Evolutionary conservation across 2,888 invertebrate genomes (phyloP).

Genomic region (Willowsia nigromaculata): DNA sequence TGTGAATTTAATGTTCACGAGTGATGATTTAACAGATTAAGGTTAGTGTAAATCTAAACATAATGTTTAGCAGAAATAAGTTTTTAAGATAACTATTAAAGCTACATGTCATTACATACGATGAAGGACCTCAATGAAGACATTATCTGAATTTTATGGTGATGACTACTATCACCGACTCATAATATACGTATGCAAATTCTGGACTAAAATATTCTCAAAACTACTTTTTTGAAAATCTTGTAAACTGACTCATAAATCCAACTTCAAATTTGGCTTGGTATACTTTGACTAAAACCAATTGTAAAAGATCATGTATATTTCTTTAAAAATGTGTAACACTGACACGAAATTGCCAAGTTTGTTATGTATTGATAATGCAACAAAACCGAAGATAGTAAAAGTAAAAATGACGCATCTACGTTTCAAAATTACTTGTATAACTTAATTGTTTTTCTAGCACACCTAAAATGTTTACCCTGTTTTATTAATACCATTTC

Average conservation of each 20-base stretch:
- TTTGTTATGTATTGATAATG: constrained; percentile 60
- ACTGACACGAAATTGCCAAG: constrained; percentile 21
- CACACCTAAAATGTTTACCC: not conserved
- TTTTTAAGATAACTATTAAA: not conserved
- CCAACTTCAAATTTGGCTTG: not conserved
- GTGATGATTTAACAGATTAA: not conserved
- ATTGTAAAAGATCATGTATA: constrained; percentile 23
- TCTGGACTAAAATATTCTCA: not conserved
- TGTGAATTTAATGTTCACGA: not conserved
- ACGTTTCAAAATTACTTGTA: constrained; percentile 18
- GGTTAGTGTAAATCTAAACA: not conserved
- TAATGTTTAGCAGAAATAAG: no score
- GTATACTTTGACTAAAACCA: not conserved
- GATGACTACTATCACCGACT: not conserved
- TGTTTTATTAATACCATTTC: not conserved
- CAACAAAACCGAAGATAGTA: constrained; percentile 46
- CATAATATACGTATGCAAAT: not conserved
- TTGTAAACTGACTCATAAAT: not conserved
- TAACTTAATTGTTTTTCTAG: not conserved
- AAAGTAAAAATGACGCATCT: constrained; percentile 58
- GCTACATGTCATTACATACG: not conserved
- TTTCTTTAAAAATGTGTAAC: constrained; percentile 20
- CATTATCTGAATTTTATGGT: constrained; percentile 1
- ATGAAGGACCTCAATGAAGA: constrained; percentile 11
- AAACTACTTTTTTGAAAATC: not conserved